phyloP scores from a whole-genome alignment of 2,888 invertebrate species.

The Sipunculus nudus region DNA sequence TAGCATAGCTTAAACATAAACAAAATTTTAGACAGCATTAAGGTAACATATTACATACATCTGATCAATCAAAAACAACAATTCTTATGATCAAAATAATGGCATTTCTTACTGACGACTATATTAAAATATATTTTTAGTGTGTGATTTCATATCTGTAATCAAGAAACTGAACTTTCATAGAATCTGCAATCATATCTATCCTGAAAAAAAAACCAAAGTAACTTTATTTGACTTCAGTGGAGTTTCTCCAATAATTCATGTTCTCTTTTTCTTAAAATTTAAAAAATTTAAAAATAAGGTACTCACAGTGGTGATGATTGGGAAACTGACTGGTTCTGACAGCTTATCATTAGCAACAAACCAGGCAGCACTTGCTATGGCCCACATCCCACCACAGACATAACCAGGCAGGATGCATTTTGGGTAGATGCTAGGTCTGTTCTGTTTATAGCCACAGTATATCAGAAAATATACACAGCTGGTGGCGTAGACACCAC shows the following conservation, averaged over 20 bases:
- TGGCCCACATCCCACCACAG: constrained; percentile 68
- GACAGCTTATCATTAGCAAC: constrained; percentile 68
- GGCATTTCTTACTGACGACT: not conserved
- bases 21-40: too few species aligned
- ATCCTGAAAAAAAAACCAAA: too few species aligned
- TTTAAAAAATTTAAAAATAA: not conserved
- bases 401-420: constrained; percentile 66
- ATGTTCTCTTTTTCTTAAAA: not conserved
- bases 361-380: constrained; percentile 68
- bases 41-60: too few species aligned
- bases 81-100: not conserved
- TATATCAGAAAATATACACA: constrained; percentile 66
- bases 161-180: too few species aligned
- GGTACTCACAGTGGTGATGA: constrained; percentile 63
- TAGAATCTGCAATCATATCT: too few species aligned
- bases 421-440: constrained; percentile 60
- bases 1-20: too few species aligned
- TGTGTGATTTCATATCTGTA: not conserved
- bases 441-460: constrained; percentile 59
- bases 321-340: constrained; percentile 68
- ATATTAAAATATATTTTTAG: not conserved
- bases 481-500: constrained; percentile 66
- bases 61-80: too few species aligned
- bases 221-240: too few species aligned
- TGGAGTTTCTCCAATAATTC: not conserved